phyloP scores from a whole-genome alignment of 2,113 vertebrate species.

The Chaetorhynchus papuensis region DNA sequence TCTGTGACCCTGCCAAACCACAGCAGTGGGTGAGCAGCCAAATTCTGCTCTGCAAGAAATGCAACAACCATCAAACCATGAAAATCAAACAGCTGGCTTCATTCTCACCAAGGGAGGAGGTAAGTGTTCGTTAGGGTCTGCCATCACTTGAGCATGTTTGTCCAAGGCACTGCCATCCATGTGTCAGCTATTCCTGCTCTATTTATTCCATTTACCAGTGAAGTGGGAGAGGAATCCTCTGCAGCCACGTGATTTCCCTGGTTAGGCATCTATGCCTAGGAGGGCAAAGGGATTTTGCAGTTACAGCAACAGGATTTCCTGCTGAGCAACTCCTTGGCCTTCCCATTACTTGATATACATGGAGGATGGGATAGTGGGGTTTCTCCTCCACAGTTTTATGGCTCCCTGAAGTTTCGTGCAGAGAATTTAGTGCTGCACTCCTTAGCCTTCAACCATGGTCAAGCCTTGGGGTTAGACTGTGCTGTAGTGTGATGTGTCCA shows the following conservation, averaged over 20 bases:
- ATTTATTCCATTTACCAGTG: not conserved
- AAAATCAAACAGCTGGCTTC: conserved; percentile 95
- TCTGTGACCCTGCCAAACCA: conserved; percentile 67
- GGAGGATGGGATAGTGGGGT: not conserved
- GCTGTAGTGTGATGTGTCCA: not conserved
- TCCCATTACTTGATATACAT: not conserved
- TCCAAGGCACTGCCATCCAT: not conserved
- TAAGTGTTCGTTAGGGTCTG: not conserved
- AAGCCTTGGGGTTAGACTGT: not conserved
- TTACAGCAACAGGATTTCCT: not conserved
- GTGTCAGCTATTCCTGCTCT: not conserved
- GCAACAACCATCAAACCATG: conserved; percentile 88
- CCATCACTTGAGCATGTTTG: not conserved
- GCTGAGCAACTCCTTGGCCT: not conserved
- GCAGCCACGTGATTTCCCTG: not conserved
- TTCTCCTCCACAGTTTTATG: not conserved
- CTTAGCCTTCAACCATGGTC: not conserved
- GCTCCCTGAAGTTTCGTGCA: not conserved
- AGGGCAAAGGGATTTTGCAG: not conserved
- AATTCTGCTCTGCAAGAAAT: conserved; percentile 90
- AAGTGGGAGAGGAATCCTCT: not conserved
- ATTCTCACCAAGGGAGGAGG: conserved; percentile 89
- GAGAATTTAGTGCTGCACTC: not conserved
- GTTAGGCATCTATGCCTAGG: not conserved
- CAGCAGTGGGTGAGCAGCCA: conserved; percentile 96